Evolutionary conservation across 2,888 invertebrate species (phyloP).

Genomic region (Phania funesta): DNA sequence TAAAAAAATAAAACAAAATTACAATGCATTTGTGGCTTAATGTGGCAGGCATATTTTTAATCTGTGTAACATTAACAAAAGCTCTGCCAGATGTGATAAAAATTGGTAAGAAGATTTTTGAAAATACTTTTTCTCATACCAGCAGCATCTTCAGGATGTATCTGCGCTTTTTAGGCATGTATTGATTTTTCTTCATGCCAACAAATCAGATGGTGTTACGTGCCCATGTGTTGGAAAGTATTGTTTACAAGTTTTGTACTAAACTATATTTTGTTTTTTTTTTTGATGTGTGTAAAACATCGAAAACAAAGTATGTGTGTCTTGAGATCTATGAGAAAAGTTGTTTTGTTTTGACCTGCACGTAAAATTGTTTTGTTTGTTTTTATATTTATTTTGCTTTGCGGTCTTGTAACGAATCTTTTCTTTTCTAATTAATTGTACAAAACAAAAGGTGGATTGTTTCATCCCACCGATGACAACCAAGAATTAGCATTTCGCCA

Average conservation of each 20-base stretch:
- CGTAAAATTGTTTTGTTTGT: slow-evolving; percentile 21
- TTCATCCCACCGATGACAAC: slow-evolving; percentile 92
- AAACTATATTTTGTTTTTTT: slow-evolving; percentile 2
- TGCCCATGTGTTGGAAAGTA: slow-evolving; percentile 63
- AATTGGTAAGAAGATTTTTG: slow-evolving; percentile 74
- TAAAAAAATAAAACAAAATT: neutral
- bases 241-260: slow-evolving; percentile 60
- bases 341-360: slow-evolving; percentile 14
- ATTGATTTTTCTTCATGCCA: slow-evolving; percentile 74
- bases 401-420: neutral
- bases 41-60: slow-evolving; percentile 49
- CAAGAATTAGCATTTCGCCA: slow-evolving; percentile 95
- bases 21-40: slow-evolving; percentile 36
- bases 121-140: slow-evolving; percentile 22
- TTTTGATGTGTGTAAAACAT: neutral
- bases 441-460: slow-evolving; percentile 86
- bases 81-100: slow-evolving; percentile 78
- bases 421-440: neutral
- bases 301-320: slow-evolving; percentile 55
- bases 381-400: slow-evolving; percentile 40
- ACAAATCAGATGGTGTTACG: slow-evolving; percentile 34
- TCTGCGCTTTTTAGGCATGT: slow-evolving; percentile 65
- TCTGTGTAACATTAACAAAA: slow-evolving; percentile 28
- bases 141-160: slow-evolving; percentile 65
- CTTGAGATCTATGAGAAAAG: neutral